phyloP scores from a whole-genome alignment of 1,140 invertebrate genomes.

The Drosophila teissieri region DNA sequence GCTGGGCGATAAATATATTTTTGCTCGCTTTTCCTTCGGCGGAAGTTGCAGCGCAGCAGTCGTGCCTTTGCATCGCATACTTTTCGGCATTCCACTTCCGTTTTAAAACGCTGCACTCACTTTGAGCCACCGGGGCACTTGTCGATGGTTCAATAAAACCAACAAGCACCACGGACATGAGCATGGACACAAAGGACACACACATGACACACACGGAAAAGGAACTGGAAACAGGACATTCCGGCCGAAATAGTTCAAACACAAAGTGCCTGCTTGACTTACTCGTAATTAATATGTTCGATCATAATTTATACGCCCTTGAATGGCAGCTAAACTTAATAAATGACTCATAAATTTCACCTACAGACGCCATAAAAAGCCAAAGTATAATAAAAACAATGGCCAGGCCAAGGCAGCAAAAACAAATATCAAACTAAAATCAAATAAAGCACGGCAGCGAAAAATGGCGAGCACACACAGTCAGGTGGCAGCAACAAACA shows the following conservation, averaged over 20 bases:
- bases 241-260: slow-evolving; percentile 39
- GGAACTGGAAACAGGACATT: slow-evolving; percentile 5
- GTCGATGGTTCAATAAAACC: slow-evolving; percentile 75
- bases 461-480: slow-evolving; percentile 48
- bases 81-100: slow-evolving; percentile 66
- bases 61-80: slow-evolving; percentile 71
- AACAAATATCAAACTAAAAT: slow-evolving; percentile 57
- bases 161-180: slow-evolving; percentile 42
- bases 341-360: slow-evolving; percentile 72
- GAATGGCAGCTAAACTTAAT: slow-evolving; percentile 59
- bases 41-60: slow-evolving; percentile 42
- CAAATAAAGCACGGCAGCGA: slow-evolving; percentile 25
- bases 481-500: slow-evolving; percentile 29
- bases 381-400: slow-evolving; percentile 31
- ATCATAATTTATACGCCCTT: slow-evolving; percentile 46
- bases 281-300: slow-evolving; percentile 43
- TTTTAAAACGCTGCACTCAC: slow-evolving; percentile 44
- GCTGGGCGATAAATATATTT: slow-evolving; percentile 58
- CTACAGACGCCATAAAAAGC: slow-evolving; percentile 48
- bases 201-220: background rate
- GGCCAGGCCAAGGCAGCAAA: background rate
- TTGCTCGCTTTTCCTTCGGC: slow-evolving; percentile 23
- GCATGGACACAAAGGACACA: slow-evolving; percentile 55
- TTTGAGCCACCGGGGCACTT: slow-evolving; percentile 61
- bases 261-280: slow-evolving; percentile 33